Evolutionary conservation across 2,888 invertebrate genomes (phyloP).

Genomic region (Nephrotoma guestfalica): DNA sequence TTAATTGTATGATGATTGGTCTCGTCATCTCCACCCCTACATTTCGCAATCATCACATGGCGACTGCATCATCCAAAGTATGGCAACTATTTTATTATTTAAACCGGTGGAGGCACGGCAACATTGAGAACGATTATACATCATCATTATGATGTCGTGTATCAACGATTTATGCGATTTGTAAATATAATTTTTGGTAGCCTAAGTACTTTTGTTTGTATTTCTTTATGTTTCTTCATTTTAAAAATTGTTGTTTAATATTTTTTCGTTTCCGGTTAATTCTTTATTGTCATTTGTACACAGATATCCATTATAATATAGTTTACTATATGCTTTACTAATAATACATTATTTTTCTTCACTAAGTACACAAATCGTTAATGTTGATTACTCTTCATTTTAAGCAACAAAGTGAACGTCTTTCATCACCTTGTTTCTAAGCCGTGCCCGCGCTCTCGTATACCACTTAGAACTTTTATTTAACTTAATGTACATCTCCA

Average conservation of each 20-base stretch:
- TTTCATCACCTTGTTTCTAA: background rate
- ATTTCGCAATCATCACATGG: too few species aligned
- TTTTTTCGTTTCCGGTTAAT: background rate
- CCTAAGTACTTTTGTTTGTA: background rate
- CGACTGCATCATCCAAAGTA: too few species aligned
- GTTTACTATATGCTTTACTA: background rate
- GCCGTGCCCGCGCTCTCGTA: background rate
- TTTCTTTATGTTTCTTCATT: background rate
- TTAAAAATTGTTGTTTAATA: background rate
- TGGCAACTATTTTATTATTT: too few species aligned
- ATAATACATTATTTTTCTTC: background rate
- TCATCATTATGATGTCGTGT: background rate
- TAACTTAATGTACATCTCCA: background rate
- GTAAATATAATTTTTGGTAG: background rate
- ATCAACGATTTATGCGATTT: background rate
- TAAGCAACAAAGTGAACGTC: background rate
- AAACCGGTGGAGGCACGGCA: background rate
- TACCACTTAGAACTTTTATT: too few species aligned
- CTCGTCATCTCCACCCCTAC: too few species aligned
- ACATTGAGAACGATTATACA: background rate
- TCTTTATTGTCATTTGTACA: background rate
- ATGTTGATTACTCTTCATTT: background rate
- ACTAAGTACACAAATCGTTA: background rate
- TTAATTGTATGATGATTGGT: too few species aligned
- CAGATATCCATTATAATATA: background rate